A percentile compares a stretch with the other conserved stretches of the same genome.
phyloP scores from a whole-genome alignment of 2,888 invertebrate species.

The Drosophila paracracens region DNA sequence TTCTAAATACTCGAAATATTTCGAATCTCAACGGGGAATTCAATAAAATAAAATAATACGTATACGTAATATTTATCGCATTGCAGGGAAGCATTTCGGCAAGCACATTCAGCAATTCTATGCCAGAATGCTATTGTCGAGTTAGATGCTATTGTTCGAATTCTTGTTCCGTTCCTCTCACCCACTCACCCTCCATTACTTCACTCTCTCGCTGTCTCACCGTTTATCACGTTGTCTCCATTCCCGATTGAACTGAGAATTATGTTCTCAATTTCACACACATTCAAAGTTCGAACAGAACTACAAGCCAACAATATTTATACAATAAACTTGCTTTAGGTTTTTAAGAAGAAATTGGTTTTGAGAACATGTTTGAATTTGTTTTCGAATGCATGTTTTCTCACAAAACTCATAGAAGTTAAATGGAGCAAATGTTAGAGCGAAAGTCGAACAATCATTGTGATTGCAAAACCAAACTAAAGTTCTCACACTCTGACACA shows the following conservation, averaged over 20 bases:
- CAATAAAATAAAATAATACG: no score
- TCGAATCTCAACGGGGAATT: neutral
- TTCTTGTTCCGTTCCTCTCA: neutral
- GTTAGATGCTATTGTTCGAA: neutral
- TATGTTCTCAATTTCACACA: neutral
- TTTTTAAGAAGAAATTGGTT: neutral
- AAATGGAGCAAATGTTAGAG: conserved; percentile 19
- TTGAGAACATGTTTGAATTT: neutral
- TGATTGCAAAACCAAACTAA: conserved; percentile 4
- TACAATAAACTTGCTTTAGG: neutral
- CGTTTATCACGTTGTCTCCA: neutral
- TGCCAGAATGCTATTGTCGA: neutral
- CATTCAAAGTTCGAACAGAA: neutral
- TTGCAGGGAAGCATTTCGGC: conserved; percentile 1
- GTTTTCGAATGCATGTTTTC: neutral
- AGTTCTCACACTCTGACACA: conserved; percentile 1
- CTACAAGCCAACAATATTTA: neutral
- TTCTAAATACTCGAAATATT: neutral
- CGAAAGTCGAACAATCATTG: conserved; percentile 16
- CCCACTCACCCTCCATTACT: neutral
- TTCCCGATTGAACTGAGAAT: neutral
- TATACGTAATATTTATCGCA: neutral
- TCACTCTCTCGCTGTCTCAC: no score
- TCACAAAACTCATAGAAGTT: conserved; percentile 15
- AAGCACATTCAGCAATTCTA: no score